Evolutionary conservation across 2,113 vertebrate species (phyloP).

Genomic region (Marmota monax): DNA sequence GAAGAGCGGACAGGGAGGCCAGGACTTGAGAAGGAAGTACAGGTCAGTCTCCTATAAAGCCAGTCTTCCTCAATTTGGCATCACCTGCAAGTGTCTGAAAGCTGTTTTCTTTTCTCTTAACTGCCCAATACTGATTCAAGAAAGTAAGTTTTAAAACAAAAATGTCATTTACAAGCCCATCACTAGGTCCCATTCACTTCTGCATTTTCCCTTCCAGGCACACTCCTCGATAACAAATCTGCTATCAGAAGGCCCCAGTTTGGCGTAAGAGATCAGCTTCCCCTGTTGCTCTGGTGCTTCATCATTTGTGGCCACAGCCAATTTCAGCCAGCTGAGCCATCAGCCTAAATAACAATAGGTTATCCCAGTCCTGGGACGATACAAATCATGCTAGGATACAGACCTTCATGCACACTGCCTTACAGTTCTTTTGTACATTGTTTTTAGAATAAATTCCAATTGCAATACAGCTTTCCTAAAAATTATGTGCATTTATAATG

Average conservation of each 20-base stretch:
- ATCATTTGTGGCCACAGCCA: not conserved
- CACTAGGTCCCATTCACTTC: not conserved
- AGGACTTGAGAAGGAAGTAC: not conserved
- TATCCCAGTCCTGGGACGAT: not conserved
- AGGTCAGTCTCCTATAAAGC: not conserved
- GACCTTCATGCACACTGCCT: not conserved
- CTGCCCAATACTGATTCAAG: constrained; percentile 6
- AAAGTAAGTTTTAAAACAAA: constrained; percentile 32
- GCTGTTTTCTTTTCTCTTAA: not conserved
- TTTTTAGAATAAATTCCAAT: constrained; percentile 43
- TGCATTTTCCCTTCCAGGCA: not conserved
- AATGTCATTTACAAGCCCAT: not conserved
- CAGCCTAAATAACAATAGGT: not conserved
- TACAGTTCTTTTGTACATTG: constrained; percentile 38
- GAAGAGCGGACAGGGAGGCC: fast-evolving
- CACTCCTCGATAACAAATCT: not conserved
- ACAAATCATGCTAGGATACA: not conserved
- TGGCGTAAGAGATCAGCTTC: not conserved
- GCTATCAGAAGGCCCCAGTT: not conserved
- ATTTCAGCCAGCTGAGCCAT: not conserved
- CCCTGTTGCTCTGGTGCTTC: not conserved
- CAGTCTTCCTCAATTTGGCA: not conserved
- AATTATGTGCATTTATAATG: not conserved
- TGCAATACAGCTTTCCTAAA: not conserved
- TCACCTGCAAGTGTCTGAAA: not conserved